phyloP scores from a whole-genome alignment of 2,888 invertebrate species.

The Vannuccia rotundouncinata region DNA sequence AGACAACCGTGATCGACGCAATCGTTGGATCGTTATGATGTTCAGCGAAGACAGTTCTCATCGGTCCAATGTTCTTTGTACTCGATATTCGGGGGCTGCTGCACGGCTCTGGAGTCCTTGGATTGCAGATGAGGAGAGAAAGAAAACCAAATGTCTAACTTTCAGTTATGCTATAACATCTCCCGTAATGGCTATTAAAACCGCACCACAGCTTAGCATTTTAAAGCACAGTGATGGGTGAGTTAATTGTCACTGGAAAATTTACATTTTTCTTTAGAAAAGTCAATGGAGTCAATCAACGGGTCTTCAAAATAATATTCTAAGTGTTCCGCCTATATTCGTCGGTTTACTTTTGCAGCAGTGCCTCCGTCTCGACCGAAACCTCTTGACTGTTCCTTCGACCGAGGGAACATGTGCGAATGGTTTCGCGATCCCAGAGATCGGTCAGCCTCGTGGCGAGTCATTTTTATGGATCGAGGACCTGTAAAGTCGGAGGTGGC shows the following conservation, averaged over 20 bases:
- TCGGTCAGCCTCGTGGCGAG: not conserved
- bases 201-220: not conserved
- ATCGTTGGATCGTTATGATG: slow-evolving; percentile 2
- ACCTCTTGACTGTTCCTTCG: slow-evolving; percentile 4
- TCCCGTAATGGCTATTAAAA: not conserved
- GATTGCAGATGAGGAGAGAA: slow-evolving; percentile 5
- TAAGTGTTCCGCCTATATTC: not conserved
- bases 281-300: not conserved
- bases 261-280: not conserved
- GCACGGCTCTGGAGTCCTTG: slow-evolving; percentile 34
- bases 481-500: not conserved
- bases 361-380: not conserved
- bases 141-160: not conserved
- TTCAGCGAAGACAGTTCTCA: not conserved
- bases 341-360: not conserved
- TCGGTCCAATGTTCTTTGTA: not conserved
- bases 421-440: slow-evolving; percentile 30
- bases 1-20: not conserved
- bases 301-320: not conserved
- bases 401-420: not conserved
- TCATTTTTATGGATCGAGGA: not conserved
- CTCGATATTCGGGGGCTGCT: not conserved
- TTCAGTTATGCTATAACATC: slow-evolving; percentile 14
- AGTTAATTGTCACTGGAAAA: not conserved
- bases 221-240: slow-evolving; percentile 17